phyloP scores from a whole-genome alignment of 1,140 invertebrate species.

The Chironomus striatipennis region DNA sequence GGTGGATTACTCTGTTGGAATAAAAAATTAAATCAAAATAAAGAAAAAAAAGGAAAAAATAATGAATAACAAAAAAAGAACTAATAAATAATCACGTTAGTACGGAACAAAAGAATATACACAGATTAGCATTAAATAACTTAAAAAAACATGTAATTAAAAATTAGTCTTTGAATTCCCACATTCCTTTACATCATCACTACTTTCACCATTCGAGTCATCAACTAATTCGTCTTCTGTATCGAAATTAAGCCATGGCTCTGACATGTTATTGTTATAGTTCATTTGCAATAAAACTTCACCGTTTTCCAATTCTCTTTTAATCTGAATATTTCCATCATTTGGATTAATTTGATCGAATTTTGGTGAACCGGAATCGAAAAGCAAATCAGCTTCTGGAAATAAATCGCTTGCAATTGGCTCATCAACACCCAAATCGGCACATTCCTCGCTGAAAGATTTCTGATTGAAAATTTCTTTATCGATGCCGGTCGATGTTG shows the following conservation, averaged over 20 bases:
- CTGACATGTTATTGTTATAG: background rate
- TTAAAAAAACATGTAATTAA: background rate
- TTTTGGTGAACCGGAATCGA: conserved; percentile 39
- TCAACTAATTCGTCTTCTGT: background rate
- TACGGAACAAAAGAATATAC: too few species aligned
- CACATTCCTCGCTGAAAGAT: conserved; percentile 65
- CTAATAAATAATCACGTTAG: too few species aligned
- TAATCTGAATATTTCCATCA: background rate
- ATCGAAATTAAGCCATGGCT: conserved; percentile 19
- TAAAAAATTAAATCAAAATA: too few species aligned
- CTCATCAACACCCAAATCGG: conserved; percentile 65
- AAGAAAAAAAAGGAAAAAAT: too few species aligned
- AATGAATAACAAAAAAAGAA: too few species aligned
- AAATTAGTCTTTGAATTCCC: background rate
- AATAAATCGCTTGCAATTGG: conserved; percentile 67
- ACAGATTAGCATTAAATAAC: background rate
- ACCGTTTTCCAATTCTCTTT: background rate
- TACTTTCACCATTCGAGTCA: background rate
- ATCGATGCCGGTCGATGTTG: conserved; percentile 42
- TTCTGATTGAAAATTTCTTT: conserved; percentile 54
- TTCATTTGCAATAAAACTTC: conserved; percentile 12
- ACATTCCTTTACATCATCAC: background rate
- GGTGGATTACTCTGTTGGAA: too few species aligned
- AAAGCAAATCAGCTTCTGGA: conserved; percentile 62
- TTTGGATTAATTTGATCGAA: conserved; percentile 12